phyloP scores from a whole-genome alignment of 2,888 invertebrate genomes.

The Clusia tigrina region DNA sequence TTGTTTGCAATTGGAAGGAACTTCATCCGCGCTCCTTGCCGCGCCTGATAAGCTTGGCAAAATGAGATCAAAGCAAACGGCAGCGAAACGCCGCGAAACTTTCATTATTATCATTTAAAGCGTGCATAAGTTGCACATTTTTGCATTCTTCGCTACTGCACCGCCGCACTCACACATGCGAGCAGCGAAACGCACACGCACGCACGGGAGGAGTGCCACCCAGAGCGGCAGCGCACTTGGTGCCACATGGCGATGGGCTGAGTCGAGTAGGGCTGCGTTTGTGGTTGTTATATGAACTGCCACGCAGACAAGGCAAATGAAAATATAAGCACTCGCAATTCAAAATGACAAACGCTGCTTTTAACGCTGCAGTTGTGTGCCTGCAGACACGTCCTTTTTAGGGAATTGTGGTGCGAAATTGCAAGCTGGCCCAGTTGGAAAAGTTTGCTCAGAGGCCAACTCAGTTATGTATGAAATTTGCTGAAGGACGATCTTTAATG shows the following conservation, averaged over 20 bases:
- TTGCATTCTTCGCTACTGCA: no score
- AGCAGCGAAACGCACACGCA: conserved; percentile 9
- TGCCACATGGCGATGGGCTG: no score
- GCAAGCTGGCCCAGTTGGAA: no score
- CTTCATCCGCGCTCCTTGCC: no score
- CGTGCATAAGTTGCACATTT: conserved; percentile 25
- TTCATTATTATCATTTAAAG: conserved; percentile 12
- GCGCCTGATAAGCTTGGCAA: neutral
- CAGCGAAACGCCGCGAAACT: neutral
- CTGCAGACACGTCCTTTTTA: no score
- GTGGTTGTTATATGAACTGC: conserved; percentile 1
- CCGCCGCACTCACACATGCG: neutral
- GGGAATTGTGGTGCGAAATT: no score
- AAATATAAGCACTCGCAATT: neutral
- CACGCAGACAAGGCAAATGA: conserved; percentile 4
- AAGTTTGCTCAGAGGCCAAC: no score
- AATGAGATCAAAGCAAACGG: no score
- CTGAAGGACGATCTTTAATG: no score
- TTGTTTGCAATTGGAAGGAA: neutral
- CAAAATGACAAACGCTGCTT: neutral
- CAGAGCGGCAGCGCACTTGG: neutral
- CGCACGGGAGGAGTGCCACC: neutral
- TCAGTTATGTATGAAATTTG: no score
- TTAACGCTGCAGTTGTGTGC: no score
- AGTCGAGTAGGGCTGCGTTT: no score